Evolutionary conservation across 2,888 invertebrate genomes (phyloP).

Genomic region (Lobophora halterata): DNA sequence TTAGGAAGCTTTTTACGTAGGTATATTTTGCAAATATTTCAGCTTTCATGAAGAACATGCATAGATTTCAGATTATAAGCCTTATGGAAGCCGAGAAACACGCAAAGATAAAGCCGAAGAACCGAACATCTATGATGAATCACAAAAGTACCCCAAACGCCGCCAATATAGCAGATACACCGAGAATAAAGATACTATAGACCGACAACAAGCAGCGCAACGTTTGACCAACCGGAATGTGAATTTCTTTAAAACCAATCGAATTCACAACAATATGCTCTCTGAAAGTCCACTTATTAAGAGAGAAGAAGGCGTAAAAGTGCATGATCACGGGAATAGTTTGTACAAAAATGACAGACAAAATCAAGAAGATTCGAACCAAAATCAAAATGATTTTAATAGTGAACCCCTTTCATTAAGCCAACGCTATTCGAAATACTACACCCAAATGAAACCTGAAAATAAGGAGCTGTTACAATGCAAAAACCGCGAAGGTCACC

Average conservation of each 20-base stretch:
- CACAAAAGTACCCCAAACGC: slow-evolving; percentile 29
- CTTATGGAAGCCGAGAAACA: slow-evolving; percentile 32
- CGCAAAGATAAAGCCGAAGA: slow-evolving; percentile 34
- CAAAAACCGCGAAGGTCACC: slow-evolving; percentile 38
- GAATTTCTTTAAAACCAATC: slow-evolving; percentile 32
- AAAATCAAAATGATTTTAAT: slow-evolving; percentile 39
- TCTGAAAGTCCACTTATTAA: slow-evolving; percentile 36
- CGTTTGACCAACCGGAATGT: slow-evolving; percentile 34
- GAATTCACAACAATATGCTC: slow-evolving; percentile 30
- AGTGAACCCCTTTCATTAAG: slow-evolving; percentile 38
- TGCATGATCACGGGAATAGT: slow-evolving; percentile 43
- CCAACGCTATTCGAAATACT: slow-evolving; percentile 37
- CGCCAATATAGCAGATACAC: slow-evolving; percentile 30
- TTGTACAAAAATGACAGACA: slow-evolving; percentile 46
- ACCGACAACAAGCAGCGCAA: slow-evolving; percentile 36
- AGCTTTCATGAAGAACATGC: not conserved
- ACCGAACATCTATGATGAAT: slow-evolving; percentile 19
- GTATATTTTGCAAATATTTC: not conserved
- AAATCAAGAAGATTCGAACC: slow-evolving; percentile 37
- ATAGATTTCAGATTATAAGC: slow-evolving; percentile 45
- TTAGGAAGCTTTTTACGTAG: no score
- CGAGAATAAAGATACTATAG: slow-evolving; percentile 34
- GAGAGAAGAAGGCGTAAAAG: slow-evolving; percentile 34
- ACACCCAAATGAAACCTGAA: slow-evolving; percentile 44
- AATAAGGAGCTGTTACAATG: slow-evolving; percentile 39